Base-by-base conservation (phyloP, 2,113 vertebrate genomes). In the Malaclemys terrapin region DNA sequence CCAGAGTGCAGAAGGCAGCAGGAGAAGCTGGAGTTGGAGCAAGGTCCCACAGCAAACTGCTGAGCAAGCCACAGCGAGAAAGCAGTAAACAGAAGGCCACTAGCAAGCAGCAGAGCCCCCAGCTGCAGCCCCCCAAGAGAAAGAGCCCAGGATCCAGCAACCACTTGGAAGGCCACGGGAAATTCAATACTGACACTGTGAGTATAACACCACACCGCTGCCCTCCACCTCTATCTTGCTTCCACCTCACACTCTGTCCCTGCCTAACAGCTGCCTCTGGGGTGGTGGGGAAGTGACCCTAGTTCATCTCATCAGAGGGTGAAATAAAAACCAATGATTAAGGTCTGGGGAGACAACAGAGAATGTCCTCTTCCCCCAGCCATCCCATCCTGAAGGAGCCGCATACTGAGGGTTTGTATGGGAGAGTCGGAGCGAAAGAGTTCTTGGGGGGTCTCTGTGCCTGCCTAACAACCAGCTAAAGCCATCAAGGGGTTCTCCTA, bases 111-210 rank as follows among this genome's bases (percentile, higher is more conserved):
- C 7, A 3, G 86, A 80, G 49, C 24, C 59, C 75, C 45, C 85
- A 24, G 0, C 8, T 4, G 1, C 89, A 93, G 86, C 81, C 85
- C 5, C 53, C 75, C 47, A 88, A 1, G 69, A 89, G 90, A 87
- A 93, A 93, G 69, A 93, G 2, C 0, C 5, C 0, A 0, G 35
- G 91, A 35, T 93, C 89, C 88, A 93, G 93, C 82, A 88, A 81
- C 24, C 88, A 78, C 10, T 91, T 97, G 94, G 89, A 93, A 59
- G 94, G 90, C 81, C 42, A 97, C 0, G 96, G 98, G 25, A 91
- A 82, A 22, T 98, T 98, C 97, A 98, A 98, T 38, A 45, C 80
- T 1, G 98, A 98, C 87, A 97, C 89, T 59, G 98, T 98, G 90
- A 98, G 98, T 57, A 84, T 45, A 16, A 1, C 20, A 3, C 0